Evolutionary conservation across 2,888 invertebrate species (phyloP), one percentile per base, ranked within the genome.

Genomic region (Artemia sp.): DNA sequence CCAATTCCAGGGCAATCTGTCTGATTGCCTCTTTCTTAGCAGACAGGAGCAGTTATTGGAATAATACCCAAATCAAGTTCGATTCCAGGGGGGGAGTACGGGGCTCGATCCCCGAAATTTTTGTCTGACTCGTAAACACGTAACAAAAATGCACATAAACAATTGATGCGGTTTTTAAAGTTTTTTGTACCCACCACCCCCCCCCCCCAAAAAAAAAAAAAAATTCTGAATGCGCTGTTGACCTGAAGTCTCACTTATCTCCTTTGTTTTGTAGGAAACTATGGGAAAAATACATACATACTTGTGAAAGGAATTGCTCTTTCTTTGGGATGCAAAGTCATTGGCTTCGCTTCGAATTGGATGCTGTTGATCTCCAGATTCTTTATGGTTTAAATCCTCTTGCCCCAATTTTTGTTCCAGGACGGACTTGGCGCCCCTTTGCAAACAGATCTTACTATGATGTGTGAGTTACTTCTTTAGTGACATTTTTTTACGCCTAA

Each of bases 381-480:
- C 85, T 85, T 5, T 88, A 86, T 76, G 84, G 85, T 6, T 79
- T 90, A n/a, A 90, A 90, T 79, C 90, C 90, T 0, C 77, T 89
- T 68, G 90, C 90, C 0, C 86, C 87, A 0, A 89, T 88, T 76
- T 90, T 90, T 78, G 82, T 89, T 58, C 90, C 89, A 0, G 80
- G 86, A 0, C n/a, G 14, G 10, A 24, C 24, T 2, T 58, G 64
- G 64, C 64, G 24, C 64, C 64, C 64, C 14, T 58, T 58, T 24
- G 64, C 9, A n/a, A 58, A 58, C 24, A 58, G 64, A 8, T 58
- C 64, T 24, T 58, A 19, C 64, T 58, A 58, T 58, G 64, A 58
- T 24, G n/a, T 24, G 64, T 58, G 10, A 58, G 64, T 58, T 19
- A 38, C 38, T 38, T 38, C 38, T 38, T 38, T 38, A 1, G 2